Base-by-base conservation (phyloP, 2,113 vertebrate species). In the Atherinomorus stipes region DNA sequence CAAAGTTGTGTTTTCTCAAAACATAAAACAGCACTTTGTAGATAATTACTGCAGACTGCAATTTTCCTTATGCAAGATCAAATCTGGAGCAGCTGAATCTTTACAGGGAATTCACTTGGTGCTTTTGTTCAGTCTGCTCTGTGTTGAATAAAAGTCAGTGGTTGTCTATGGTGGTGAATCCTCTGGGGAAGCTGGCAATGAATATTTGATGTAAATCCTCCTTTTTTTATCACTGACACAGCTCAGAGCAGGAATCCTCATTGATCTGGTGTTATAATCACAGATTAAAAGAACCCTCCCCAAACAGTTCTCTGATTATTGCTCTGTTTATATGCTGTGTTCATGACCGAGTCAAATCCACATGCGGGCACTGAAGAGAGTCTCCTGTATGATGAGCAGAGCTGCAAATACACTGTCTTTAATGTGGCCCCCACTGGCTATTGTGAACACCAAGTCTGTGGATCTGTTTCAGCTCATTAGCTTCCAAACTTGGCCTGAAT, bases 191-290 rank as follows among this genome's bases (percentile, higher is more conserved):
- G 56, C 63, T 76, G 78, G 73, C 88, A 75, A 90, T 93, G 89
- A 94, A 93, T 94, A 91, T 92, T 93, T 94, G 83, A 94, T 94
- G 87, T 81, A 90, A 92, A 90, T 90, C 85, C 88, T 87, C 71
- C 80, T 85, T 91, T 53, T 57, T 92, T 90, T 90, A 89, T 91
- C 90, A 77, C 66, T 68, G 88, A 83, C 88, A 85, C 66, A 72
- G 87, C 84, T 89, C 84, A 75, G 82, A 92, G 88, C 80, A 62
- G 76, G 87, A 87, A 85, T 89, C 82, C 69, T 86, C 91, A 90
- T 89, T 93, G 91, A 94, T 94, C 93, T 92, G 85, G 58, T 88
- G 87, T 92, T 92, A 85, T 92, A 90, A 93, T 92, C 86, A 89
- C 84, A 91, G 86, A 92, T 93, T 92, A 87, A 93, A 88, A 84